Evolutionary conservation across 2,797 vertebrate species (phyloP).

Genomic region (Lithobates sylvaticus): DNA sequence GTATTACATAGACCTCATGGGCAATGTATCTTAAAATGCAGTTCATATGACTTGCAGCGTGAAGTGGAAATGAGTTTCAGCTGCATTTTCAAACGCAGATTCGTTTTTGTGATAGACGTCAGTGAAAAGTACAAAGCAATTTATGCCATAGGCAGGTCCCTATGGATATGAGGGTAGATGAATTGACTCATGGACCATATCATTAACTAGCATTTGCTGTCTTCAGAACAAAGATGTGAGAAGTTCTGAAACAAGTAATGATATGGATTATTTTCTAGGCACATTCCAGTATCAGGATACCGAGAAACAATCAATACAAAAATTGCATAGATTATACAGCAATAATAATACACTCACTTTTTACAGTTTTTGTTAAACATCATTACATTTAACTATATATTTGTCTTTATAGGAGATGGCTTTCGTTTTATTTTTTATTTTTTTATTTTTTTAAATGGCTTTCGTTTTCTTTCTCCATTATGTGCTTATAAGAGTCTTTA

Average conservation of each 20-base stretch:
- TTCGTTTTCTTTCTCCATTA: no score
- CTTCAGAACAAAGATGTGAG: neutral
- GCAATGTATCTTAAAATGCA: conserved; percentile 6
- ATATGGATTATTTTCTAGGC: neutral
- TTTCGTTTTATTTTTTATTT: no score
- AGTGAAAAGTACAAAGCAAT: neutral
- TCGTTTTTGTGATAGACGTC: conserved; percentile 4
- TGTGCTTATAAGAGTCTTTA: no score
- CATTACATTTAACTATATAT: no score
- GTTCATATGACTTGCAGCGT: conserved; percentile 21
- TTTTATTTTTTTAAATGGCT: no score
- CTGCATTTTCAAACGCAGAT: conserved; percentile 9
- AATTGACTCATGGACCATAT: neutral
- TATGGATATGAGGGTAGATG: neutral
- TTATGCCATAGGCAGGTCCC: neutral
- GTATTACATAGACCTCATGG: conserved; percentile 24
- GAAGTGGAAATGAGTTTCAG: conserved; percentile 33
- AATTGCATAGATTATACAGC: neutral
- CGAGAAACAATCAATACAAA: neutral
- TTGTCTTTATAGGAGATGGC: no score
- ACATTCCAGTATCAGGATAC: neutral
- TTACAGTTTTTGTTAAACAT: no score
- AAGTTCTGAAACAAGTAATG: neutral
- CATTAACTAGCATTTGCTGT: neutral
- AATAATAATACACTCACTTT: neutral